Evolutionary conservation across 2,888 invertebrate genomes (phyloP), one percentile per base, ranked within the genome.

Genomic region (Steinernema hermaphroditum): DNA sequence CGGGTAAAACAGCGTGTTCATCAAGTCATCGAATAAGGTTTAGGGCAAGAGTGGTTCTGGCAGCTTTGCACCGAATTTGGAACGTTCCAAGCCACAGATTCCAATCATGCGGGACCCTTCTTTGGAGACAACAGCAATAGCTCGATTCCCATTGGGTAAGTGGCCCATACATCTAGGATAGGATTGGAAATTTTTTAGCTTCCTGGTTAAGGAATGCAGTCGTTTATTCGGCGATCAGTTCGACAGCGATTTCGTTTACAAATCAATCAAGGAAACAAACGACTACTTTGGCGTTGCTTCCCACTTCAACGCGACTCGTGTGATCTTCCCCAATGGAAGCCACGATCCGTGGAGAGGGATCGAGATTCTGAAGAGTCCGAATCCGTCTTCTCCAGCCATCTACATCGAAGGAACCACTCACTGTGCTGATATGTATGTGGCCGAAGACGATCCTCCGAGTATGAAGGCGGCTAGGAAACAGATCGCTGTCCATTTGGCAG

Each of bases 1-100:
- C 32, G 22, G 14, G 27, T 2, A 29, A 6, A 1, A 6, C 19
- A 2, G 8, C 27, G 29, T 6, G 1, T 32, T 29, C 16, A 2
- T 16, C 6, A 62, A 2, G 4, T 8, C 14, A 62, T 1, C 8
- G 29, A 14, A 2, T 27, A 16, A 87, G 34, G 43, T 70, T 41
- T 87, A 73, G 73, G 27, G 49, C 92, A 94, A 0, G 93, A 93
- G 84, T 96, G 95, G 96, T 91, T 91, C 75, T 96, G 94, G 87
- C 96, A 96, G 88, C 95, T 94, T 0, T 96, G 96, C 87, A 93
- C 93, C 0, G 96, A 96, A 87, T 96, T 95, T 87, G 96, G 95
- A 29, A 96, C 93, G 88, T 96, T 92, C 88, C 96, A 96, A 89
- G 93, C 94, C 0, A 93, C 94, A 0, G 91, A 91, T 75, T 75